phyloP scores from a whole-genome alignment of 2,113 vertebrate species.

The Saiga tatarica region DNA sequence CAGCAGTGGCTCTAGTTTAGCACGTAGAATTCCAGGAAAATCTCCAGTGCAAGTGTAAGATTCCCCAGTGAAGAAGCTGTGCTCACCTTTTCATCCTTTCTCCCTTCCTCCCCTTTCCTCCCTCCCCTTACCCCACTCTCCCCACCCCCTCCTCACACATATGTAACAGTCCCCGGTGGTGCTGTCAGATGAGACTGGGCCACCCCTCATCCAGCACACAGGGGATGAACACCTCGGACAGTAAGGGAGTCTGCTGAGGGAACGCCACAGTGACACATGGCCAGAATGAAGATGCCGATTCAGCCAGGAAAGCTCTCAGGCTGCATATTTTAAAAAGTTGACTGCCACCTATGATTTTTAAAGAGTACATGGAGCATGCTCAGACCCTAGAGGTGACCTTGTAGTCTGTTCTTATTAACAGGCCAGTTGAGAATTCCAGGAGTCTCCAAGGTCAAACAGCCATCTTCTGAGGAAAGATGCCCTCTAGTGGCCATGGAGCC shows the following conservation, averaged over 20 bases:
- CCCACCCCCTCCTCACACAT: too few relatives aligned
- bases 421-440: not conserved
- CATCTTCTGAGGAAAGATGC: not conserved
- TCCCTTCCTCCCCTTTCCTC: fast-evolving
- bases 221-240: not conserved
- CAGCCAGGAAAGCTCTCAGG: not conserved
- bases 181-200: not conserved
- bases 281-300: not conserved
- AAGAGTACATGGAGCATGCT: not conserved
- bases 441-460: not conserved
- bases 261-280: not conserved
- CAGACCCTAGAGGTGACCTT: not conserved
- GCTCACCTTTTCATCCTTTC: not conserved
- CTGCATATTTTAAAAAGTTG: not conserved
- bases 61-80: not conserved
- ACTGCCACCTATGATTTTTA: not conserved
- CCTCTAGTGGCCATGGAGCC: not conserved
- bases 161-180: not conserved
- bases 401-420: not conserved
- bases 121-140: not conserved
- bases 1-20: not conserved
- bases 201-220: not conserved
- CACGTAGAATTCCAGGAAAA: not conserved
- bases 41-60: not conserved
- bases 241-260: not conserved